Evolutionary conservation across 2,113 vertebrate species (phyloP).

Genomic region (Labeo catla): DNA sequence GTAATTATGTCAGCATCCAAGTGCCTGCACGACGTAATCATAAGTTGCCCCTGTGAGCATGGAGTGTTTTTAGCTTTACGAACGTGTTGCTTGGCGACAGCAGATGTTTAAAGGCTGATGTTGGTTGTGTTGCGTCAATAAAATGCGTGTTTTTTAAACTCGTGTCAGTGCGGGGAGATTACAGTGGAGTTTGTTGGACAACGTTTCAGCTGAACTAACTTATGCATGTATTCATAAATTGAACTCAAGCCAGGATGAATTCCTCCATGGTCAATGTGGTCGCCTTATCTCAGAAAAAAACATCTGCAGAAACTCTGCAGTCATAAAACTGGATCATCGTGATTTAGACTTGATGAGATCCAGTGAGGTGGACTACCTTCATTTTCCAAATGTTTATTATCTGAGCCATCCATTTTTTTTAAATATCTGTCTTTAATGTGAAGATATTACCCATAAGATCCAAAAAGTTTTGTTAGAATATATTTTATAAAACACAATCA

Average conservation of each 20-base stretch:
- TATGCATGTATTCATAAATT: not conserved
- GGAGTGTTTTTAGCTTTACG: slow-evolving; percentile 54
- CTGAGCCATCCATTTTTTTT: too few species aligned
- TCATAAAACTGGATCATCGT: not conserved
- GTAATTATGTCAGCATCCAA: slow-evolving; percentile 57
- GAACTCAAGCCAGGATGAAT: slow-evolving; percentile 12
- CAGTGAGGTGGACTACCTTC: not conserved
- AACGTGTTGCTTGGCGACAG: slow-evolving; percentile 53
- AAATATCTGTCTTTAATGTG: too few species aligned
- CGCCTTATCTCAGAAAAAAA: slow-evolving; percentile 14
- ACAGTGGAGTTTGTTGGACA: slow-evolving; percentile 1
- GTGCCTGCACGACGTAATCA: slow-evolving; percentile 38
- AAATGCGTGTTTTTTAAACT: not conserved
- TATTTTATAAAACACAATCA: not conserved
- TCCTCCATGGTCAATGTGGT: not conserved
- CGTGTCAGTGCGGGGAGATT: not conserved
- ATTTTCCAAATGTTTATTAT: not conserved
- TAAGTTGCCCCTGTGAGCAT: slow-evolving; percentile 39
- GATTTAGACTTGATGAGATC: not conserved
- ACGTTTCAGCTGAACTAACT: not conserved
- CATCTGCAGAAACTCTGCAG: not conserved
- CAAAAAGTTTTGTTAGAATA: too few species aligned
- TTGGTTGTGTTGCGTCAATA: slow-evolving; percentile 31
- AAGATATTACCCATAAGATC: too few species aligned
- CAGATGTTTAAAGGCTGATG: slow-evolving; percentile 3